Percentiles rank a stretch among this genome's conserved stretches.
Conservation (phyloP, 2,797 vertebrate species). For the Agapornis canus region DNA sequence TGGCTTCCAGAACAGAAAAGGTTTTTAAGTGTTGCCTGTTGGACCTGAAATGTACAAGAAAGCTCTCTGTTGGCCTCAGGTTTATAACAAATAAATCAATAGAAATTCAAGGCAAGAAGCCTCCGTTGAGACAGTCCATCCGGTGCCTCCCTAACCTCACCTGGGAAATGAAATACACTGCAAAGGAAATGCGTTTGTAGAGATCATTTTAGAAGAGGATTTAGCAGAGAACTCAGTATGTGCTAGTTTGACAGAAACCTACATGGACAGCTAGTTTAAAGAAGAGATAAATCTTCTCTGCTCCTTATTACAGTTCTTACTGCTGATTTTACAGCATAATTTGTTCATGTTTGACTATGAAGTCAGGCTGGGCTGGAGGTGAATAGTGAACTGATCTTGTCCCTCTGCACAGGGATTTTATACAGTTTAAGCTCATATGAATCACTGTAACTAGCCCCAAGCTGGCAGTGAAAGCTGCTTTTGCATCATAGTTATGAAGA, state of each 20-base stretch:
- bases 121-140: not conserved
- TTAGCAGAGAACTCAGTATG: not conserved
- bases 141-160: not conserved
- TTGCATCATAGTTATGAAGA: not conserved
- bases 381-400: not conserved
- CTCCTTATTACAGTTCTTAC: not conserved
- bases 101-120: not conserved
- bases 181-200: not conserved
- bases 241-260: not conserved
- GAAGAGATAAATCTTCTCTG: conserved; percentile 22
- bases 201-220: not conserved
- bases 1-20: not conserved
- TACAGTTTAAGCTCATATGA: not conserved
- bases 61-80: not conserved
- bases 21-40: not conserved
- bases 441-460: not conserved
- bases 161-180: conserved; percentile 2
- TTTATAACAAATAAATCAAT: not conserved
- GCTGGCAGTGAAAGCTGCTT: not conserved
- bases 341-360: not conserved
- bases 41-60: not conserved
- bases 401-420: not conserved
- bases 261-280: conserved; percentile 8
- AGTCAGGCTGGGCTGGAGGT: not conserved
- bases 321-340: conserved; percentile 18